Evolutionary conservation across 2,113 vertebrate genomes (phyloP), one percentile per base, ranked within the genome.

Genomic region (Chlorodrepanis virens): DNA sequence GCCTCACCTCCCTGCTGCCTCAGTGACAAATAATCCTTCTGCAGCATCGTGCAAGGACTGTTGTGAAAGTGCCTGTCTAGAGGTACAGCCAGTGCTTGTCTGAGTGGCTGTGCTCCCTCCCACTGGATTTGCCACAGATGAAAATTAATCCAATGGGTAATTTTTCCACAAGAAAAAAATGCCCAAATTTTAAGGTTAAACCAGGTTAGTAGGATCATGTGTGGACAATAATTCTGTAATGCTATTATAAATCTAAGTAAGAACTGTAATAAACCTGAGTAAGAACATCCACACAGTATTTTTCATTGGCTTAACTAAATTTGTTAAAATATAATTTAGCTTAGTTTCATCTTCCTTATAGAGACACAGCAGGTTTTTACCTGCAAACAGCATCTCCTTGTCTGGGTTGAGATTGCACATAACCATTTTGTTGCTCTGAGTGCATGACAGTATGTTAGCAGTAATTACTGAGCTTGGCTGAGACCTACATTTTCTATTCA

Each of bases 321-420:
- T 6, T 47, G 42, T 86, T 90, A 54, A 64, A 91, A 92, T 86
- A 33, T 33, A 84, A 75, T 90, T 68, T 63, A 83, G 60, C 47
- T 9, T 35, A 67, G 70, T 44, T 78, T 90, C 57, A 90, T 37
- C 39, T 56, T 89, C 37, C 35, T 83, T 71, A 29, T 1, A 49
- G 64, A 86, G 87, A 7, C 29, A 33, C 72, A 75, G 68, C 94
- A 91, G 60, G 83, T 93, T 94, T 83, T 84, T 75, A 96, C 94
- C 76, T 96, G 82, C 90, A 77, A 44, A 54, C 59, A 81, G 59
- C 11, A 88, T 88, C 72, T 90, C 27, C 72, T 56, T 77, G 79
- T 78, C 64, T 75, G 60, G 82, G 40, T 18, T 50, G 54, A 72
- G 84, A 54, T 53, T 84, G 75, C 83, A 84, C 52, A 68, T 35